These are phyloP conservation scores for Pheucticus melanocephalus DNA, from an alignment of 2,113 vertebrate genomes.

Conservation along the genomic window DNA sequence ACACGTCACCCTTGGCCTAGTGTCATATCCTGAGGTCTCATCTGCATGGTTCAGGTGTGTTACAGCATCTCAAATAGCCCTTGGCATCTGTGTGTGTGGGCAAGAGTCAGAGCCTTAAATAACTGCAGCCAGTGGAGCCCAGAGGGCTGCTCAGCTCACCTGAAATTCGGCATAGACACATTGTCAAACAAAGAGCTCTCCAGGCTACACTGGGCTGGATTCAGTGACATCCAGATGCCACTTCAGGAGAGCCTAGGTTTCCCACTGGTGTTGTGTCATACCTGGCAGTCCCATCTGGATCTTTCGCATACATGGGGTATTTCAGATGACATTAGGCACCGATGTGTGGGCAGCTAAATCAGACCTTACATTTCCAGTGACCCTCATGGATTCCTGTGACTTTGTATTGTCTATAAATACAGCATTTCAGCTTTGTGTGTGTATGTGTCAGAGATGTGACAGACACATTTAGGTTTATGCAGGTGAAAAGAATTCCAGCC, in stretches of 20 bases:
- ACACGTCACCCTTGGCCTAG: rapidly evolving
- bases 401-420: not conserved
- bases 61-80: not conserved
- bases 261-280: not conserved
- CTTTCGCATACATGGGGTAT: not conserved
- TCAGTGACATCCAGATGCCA: not conserved
- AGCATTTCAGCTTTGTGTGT: not conserved
- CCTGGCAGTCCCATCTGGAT: not conserved
- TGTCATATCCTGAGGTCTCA: not conserved
- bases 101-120: not conserved
- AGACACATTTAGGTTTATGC: not conserved
- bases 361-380: not conserved
- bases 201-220: not conserved
- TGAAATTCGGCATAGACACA: not conserved
- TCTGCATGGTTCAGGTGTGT: not conserved
- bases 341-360: not conserved
- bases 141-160: not conserved
- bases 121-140: not conserved
- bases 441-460: not conserved
- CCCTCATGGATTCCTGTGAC: not conserved
- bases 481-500: not conserved
- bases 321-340: not conserved
- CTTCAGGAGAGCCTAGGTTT: not conserved
- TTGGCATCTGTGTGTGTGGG: not conserved
- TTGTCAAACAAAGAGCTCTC: not conserved